Evolutionary conservation across 2,888 invertebrate species (phyloP).

Genomic region (Metacarcinus magister): DNA sequence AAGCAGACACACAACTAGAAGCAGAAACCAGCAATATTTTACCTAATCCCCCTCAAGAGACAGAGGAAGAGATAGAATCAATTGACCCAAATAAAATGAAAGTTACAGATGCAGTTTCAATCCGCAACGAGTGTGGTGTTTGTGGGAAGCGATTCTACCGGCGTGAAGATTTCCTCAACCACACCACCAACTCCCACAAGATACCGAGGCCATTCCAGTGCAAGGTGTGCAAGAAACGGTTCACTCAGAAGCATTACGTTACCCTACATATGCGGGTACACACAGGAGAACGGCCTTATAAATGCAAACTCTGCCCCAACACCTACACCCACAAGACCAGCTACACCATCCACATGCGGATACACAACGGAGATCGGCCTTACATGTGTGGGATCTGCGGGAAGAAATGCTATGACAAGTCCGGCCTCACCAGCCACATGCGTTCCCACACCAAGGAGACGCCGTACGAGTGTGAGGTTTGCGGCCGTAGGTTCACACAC

Average conservation of each 20-base stretch:
- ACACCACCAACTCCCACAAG: slow-evolving; percentile 76
- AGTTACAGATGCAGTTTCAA: slow-evolving; percentile 72
- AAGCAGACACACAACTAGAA: not conserved
- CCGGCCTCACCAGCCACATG: slow-evolving; percentile 82
- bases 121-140: slow-evolving; percentile 72
- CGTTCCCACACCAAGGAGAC: slow-evolving; percentile 82
- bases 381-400: slow-evolving; percentile 81
- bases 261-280: slow-evolving; percentile 82
- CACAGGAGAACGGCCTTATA: slow-evolving; percentile 81
- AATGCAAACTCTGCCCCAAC: slow-evolving; percentile 79
- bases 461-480: slow-evolving; percentile 82
- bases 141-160: slow-evolving; percentile 79
- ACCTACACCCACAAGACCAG: slow-evolving; percentile 82
- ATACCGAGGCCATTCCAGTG: slow-evolving; percentile 80
- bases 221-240: slow-evolving; percentile 81
- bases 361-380: slow-evolving; percentile 81
- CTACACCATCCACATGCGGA: slow-evolving; percentile 82
- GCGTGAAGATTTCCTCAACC: slow-evolving; percentile 73
- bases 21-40: not conserved
- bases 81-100: slow-evolving; percentile 59
- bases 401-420: slow-evolving; percentile 82
- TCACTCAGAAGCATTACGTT: slow-evolving; percentile 82
- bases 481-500: slow-evolving; percentile 82
- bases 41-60: not conserved
- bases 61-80: not conserved